A percentile compares a stretch with the other conserved stretches of the same genome.
These are phyloP conservation scores for Suillia variegata DNA, from an alignment of 2,888 invertebrate genomes.

Conservation along the genomic window DNA sequence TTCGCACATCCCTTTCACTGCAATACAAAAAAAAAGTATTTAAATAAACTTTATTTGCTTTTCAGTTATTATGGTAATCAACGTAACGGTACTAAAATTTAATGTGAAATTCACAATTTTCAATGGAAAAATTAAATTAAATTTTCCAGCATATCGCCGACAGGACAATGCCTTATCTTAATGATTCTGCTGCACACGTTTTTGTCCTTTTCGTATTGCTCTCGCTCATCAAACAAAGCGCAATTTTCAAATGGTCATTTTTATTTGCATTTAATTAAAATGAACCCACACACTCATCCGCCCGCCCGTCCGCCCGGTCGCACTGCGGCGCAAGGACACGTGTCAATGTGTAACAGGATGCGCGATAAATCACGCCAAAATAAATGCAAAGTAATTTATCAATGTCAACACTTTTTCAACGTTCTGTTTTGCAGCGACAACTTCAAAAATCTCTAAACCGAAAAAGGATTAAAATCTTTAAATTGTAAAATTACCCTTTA, in stretches of 20 bases:
- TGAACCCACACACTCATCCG: conserved; percentile 41
- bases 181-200: neutral
- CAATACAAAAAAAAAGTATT: no score
- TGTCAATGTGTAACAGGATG: conserved; percentile 51
- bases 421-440: no score
- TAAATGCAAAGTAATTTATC: conserved; percentile 57
- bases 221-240: neutral
- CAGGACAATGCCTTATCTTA: neutral
- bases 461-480: conserved; percentile 53
- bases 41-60: no score
- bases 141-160: neutral
- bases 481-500: conserved; percentile 41
- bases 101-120: neutral
- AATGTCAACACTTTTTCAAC: conserved; percentile 50
- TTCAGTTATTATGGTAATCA: neutral
- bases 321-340: conserved; percentile 41
- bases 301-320: neutral
- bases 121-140: neutral
- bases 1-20: no score
- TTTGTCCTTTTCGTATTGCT: neutral
- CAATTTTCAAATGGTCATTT: conserved; percentile 56
- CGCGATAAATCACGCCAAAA: conserved; percentile 58
- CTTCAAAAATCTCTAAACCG: conserved; percentile 9
- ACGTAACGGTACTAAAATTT: neutral
- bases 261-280: conserved; percentile 60